These are phyloP conservation scores for Iselma pallidipennis DNA, from an alignment of 2,888 invertebrate genomes.

Conservation along the genomic window DNA sequence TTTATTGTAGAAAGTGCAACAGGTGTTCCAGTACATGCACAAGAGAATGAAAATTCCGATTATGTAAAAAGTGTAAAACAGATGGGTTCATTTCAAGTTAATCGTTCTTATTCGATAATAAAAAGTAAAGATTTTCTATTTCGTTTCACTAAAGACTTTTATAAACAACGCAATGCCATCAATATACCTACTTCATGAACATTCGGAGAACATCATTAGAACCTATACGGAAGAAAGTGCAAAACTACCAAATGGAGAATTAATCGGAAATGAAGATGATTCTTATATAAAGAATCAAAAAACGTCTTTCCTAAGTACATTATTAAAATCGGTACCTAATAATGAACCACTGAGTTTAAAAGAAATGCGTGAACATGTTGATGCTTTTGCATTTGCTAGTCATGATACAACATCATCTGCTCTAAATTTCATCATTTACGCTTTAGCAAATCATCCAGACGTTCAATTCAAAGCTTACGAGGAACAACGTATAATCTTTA, in stretches of 20 bases:
- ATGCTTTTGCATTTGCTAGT: background rate
- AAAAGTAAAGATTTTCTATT: background rate
- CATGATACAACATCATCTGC: background rate
- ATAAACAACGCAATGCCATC: background rate
- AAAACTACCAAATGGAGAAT: no score
- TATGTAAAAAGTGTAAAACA: constrained; percentile 9
- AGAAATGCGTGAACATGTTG: background rate
- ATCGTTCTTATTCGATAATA: background rate
- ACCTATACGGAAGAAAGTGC: background rate
- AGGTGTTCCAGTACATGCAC: background rate
- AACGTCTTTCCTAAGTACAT: background rate
- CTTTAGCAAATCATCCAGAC: background rate
- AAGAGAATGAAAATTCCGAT: background rate
- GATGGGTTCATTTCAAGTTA: background rate
- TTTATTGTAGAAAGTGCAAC: constrained; percentile 5
- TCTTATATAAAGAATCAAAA: no score
- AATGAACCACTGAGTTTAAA: background rate
- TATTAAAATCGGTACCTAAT: background rate
- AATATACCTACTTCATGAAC: background rate
- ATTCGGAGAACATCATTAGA: background rate
- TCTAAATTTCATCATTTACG: background rate
- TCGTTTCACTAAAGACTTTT: background rate
- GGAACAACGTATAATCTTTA: background rate
- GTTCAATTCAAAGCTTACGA: background rate
- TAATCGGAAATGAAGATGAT: background rate